Evolutionary conservation across 2,888 invertebrate species (phyloP).

Genomic region (Nomada fabriciana): DNA sequence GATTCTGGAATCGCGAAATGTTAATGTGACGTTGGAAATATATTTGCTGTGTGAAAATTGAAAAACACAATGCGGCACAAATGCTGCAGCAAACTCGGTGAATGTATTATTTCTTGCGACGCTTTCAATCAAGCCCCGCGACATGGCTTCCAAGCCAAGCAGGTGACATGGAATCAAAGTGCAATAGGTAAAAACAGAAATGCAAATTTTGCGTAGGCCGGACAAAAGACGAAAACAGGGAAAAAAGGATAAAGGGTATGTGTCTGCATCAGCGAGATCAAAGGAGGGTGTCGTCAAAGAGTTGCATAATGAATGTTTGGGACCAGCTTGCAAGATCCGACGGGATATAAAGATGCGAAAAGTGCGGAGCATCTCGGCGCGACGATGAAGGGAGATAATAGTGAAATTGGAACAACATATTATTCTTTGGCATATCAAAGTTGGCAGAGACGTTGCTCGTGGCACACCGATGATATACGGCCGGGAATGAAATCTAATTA

Average conservation of each 20-base stretch:
- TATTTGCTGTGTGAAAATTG: too few relatives aligned
- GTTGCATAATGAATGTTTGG: slow-evolving; percentile 6
- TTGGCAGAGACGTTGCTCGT: too few relatives aligned
- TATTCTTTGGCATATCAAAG: too few relatives aligned
- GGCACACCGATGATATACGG: too few relatives aligned
- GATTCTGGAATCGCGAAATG: too few relatives aligned
- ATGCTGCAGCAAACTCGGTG: too few relatives aligned
- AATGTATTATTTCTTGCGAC: too few relatives aligned
- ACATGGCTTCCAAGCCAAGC: too few relatives aligned
- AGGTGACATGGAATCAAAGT: not conserved
- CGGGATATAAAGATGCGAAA: not conserved
- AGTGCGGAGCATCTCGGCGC: not conserved
- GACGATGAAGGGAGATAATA: not conserved
- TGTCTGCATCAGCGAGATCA: slow-evolving; percentile 13
- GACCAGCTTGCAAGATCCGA: slow-evolving; percentile 7
- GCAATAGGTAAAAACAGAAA: not conserved
- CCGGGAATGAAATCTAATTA: too few relatives aligned
- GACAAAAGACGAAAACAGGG: not conserved
- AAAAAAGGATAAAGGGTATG: not conserved
- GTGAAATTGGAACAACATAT: too few relatives aligned
- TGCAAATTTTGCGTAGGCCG: not conserved
- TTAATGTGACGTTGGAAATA: too few relatives aligned
- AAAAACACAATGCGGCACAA: too few relatives aligned
- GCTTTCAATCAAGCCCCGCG: not conserved
- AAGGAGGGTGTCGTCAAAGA: not conserved